These are phyloP conservation scores for Telmatherina bonti DNA, from an alignment of 2,797 vertebrate genomes.

Conservation along the genomic window DNA sequence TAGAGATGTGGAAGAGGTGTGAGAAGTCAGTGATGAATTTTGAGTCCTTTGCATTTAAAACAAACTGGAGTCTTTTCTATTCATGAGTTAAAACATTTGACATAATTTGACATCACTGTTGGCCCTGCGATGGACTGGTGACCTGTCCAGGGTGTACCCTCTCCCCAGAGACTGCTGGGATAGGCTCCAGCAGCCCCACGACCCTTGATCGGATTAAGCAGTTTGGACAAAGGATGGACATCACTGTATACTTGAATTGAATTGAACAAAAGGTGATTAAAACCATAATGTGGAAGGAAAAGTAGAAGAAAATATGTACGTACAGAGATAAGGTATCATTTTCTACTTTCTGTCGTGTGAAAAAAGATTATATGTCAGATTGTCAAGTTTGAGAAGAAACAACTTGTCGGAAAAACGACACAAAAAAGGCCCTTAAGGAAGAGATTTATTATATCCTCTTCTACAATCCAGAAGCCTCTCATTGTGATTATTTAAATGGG, in stretches of 20 bases:
- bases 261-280: neutral
- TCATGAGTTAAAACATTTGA: neutral
- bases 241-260: no score
- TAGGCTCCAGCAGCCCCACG: no score
- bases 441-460: neutral
- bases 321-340: neutral
- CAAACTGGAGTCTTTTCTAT: neutral
- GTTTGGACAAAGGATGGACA: no score
- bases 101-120: neutral
- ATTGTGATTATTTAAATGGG: neutral
- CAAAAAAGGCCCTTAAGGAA: neutral
- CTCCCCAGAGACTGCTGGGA: no score
- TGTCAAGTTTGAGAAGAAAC: slow-evolving; percentile 5
- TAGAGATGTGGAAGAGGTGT: no score
- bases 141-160: no score
- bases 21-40: neutral
- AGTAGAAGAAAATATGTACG: neutral
- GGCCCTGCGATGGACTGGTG: no score
- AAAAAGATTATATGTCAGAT: slow-evolving; percentile 6
- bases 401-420: neutral
- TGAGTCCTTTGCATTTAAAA: neutral
- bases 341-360: neutral
- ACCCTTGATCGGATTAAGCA: no score
- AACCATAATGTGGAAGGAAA: neutral
- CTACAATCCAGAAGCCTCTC: neutral